A percentile compares a stretch with the other conserved stretches of the same genome.
These are phyloP conservation scores for Andrena marginata DNA, from an alignment of 2,888 invertebrate genomes.

Conservation along the genomic window DNA sequence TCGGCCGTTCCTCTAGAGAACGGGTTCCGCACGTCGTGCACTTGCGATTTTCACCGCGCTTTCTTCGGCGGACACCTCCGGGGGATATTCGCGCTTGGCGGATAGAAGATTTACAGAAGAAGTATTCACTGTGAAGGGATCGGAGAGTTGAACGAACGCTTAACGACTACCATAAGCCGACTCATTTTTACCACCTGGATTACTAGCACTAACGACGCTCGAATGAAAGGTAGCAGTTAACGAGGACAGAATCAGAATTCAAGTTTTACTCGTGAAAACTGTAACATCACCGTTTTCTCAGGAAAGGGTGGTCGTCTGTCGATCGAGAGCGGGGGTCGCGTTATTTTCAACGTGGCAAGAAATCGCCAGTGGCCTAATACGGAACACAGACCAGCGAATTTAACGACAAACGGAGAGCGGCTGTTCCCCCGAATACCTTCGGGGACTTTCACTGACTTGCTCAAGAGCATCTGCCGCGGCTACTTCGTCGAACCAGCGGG, in stretches of 20 bases:
- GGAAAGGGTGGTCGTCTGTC: neutral
- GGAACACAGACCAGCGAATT: conserved; percentile 42
- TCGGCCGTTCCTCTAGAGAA: conserved; percentile 54
- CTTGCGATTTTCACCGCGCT: conserved; percentile 81
- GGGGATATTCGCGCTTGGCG: conserved; percentile 17
- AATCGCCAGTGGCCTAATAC: conserved; percentile 66
- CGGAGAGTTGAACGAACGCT: too few species aligned
- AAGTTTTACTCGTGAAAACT: neutral
- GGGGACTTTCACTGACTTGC: conserved; percentile 80
- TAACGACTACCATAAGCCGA: neutral
- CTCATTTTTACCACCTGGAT: too few species aligned
- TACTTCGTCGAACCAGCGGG: conserved; percentile 62
- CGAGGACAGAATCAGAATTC: neutral
- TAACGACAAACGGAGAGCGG: conserved; percentile 38
- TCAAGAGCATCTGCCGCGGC: conserved; percentile 74
- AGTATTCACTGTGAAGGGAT: neutral
- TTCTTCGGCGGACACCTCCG: conserved; percentile 71
- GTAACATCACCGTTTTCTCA: neutral
- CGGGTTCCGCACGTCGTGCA: conserved; percentile 72
- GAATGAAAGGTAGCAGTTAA: neutral
- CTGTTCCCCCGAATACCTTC: conserved; percentile 51
- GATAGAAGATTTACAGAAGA: neutral
- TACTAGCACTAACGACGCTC: neutral
- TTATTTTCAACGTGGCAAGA: conserved; percentile 18
- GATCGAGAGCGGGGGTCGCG: neutral